Conservation (phyloP, 2,888 invertebrate genomes). For the Bugula neritina region DNA sequence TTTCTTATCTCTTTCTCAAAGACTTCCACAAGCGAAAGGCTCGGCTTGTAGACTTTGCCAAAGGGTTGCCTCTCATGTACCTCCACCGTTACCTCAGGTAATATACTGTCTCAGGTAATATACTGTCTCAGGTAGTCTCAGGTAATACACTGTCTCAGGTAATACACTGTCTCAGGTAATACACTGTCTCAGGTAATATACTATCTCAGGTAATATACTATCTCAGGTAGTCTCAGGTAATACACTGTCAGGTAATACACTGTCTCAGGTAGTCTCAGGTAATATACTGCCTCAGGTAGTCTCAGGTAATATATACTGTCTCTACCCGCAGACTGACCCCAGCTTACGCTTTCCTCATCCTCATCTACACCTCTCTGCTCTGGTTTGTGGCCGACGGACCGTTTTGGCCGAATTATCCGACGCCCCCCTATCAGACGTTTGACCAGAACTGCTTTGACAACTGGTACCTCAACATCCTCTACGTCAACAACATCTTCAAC, state of each 20-base stretch:
- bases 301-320: too few species aligned
- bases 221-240: too few species aligned
- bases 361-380: background rate
- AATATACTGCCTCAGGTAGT: too few species aligned
- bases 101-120: background rate
- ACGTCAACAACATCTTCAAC: conserved; percentile 17
- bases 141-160: too few species aligned
- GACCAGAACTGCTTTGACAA: conserved; percentile 9
- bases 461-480: conserved; percentile 26
- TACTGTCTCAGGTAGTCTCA: background rate
- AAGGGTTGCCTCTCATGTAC: conserved; percentile 3
- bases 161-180: too few species aligned
- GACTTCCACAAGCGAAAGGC: conserved; percentile 12
- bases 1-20: conserved; percentile 23
- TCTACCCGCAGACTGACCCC: conserved; percentile 14
- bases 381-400: conserved; percentile 10
- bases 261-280: too few species aligned
- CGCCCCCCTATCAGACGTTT: background rate
- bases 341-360: conserved; percentile 8
- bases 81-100: conserved; percentile 17
- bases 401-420: background rate
- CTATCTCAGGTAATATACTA: too few species aligned
- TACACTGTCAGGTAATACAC: too few species aligned
- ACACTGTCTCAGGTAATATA: too few species aligned
- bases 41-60: background rate